Evolutionary conservation across 2,797 vertebrate species (phyloP).

Genomic region (Pipistrellus kuhlii): DNA sequence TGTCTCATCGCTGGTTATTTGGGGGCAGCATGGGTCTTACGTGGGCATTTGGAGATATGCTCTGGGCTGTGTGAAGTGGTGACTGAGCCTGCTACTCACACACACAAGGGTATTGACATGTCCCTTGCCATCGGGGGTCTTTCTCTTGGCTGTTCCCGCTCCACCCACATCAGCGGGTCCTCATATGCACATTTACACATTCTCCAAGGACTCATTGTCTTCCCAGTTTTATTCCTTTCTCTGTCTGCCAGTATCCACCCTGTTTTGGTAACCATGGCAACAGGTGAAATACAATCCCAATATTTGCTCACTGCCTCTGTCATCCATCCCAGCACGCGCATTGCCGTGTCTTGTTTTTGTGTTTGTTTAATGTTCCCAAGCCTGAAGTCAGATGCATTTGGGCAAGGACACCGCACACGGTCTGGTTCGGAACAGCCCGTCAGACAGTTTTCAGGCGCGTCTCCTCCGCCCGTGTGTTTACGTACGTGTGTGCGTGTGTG

Average conservation of each 20-base stretch:
- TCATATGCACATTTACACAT: neutral
- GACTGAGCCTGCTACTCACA: constrained; percentile 17
- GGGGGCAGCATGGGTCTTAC: constrained; percentile 49
- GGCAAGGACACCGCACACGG: neutral
- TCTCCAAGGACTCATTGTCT: constrained; percentile 90
- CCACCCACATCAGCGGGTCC: constrained; percentile 62
- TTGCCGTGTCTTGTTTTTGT: constrained; percentile 81
- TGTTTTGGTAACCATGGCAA: constrained; percentile 86
- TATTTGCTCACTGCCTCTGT: constrained; percentile 82
- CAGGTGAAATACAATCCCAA: constrained; percentile 84
- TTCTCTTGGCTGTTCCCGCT: constrained; percentile 65
- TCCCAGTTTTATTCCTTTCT: constrained; percentile 91
- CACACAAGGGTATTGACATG: neutral
- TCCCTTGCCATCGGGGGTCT: neutral
- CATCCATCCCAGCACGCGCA: constrained; percentile 73
- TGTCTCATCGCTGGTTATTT: constrained; percentile 75
- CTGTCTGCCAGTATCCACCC: constrained; percentile 83
- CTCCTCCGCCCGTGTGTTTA: constrained; percentile 21
- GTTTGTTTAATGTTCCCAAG: constrained; percentile 76
- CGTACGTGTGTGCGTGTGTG: constrained; percentile 7
- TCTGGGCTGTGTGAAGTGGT: constrained; percentile 57
- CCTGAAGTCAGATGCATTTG: constrained; percentile 60
- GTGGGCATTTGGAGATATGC: constrained; percentile 26
- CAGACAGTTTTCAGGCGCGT: constrained; percentile 56
- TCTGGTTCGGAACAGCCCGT: constrained; percentile 17